Conservation (phyloP, 2,888 invertebrate genomes). For the Coelinius sp. region DNA sequence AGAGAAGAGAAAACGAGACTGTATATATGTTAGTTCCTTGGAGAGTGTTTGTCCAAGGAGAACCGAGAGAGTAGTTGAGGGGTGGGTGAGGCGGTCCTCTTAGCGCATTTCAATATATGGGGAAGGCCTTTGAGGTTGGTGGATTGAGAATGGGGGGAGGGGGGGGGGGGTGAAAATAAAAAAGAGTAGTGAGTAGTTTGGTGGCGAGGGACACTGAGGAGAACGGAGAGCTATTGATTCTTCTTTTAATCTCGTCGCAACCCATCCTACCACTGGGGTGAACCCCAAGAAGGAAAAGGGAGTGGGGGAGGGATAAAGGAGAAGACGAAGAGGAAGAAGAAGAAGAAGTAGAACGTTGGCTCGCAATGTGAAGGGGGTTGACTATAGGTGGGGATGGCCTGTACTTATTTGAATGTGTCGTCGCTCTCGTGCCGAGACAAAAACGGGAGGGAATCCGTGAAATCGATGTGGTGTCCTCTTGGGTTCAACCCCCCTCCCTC, state of each 20-base stretch:
- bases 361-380: conserved; percentile 42
- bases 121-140: conserved; percentile 67
- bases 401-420: conserved; percentile 70
- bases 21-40: conserved; percentile 33
- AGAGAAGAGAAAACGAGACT: conserved; percentile 4
- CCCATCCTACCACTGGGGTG: conserved; percentile 57
- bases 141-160: conserved; percentile 35
- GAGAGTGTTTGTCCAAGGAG: conserved; percentile 60
- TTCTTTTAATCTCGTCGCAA: conserved; percentile 70
- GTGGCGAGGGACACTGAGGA: conserved; percentile 51
- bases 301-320: conserved; percentile 47
- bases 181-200: conserved; percentile 38
- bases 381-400: conserved; percentile 48
- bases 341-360: conserved; percentile 52
- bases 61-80: conserved; percentile 50
- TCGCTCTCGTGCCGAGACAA: conserved; percentile 62
- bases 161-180: conserved; percentile 23
- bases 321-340: conserved; percentile 50
- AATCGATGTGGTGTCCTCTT: conserved; percentile 61
- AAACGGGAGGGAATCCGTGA: conserved; percentile 61
- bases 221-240: conserved; percentile 67
- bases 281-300: conserved; percentile 43
- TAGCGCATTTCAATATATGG: conserved; percentile 69
- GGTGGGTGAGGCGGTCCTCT: conserved; percentile 55
- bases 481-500: conserved; percentile 12